These are phyloP conservation scores for Gallinago nigripennis DNA, from an alignment of 2,797 vertebrate species.

Conservation along the genomic window DNA sequence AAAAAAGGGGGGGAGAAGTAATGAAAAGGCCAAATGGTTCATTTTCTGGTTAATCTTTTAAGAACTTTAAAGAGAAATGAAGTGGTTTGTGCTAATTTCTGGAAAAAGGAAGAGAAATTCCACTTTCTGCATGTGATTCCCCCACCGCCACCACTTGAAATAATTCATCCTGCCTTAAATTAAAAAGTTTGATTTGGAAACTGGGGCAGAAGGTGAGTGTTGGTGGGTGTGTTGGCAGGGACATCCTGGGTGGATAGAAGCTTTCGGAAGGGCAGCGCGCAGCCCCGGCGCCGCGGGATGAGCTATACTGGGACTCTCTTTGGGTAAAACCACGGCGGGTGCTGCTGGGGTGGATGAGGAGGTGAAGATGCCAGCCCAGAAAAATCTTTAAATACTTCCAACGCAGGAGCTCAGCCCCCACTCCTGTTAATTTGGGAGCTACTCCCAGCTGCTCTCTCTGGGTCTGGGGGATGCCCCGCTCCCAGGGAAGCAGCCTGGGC, in stretches of 20 bases:
- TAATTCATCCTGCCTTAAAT: constrained; percentile 27
- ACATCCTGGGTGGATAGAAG: not conserved
- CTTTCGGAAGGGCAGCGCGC: not conserved
- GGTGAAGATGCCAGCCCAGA: constrained; percentile 18
- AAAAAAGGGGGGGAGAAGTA: not conserved
- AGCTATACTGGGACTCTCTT: not conserved
- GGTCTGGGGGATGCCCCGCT: not conserved
- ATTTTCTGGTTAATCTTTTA: not conserved
- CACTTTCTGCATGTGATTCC: not conserved
- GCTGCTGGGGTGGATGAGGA: constrained; percentile 44
- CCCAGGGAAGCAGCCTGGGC: not conserved
- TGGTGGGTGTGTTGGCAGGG: constrained; percentile 18
- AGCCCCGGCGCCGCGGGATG: not conserved
- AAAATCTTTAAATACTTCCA: constrained; percentile 33
- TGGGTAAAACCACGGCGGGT: not conserved
- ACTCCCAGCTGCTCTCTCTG: not conserved
- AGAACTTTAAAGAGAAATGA: not conserved
- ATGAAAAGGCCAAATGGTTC: not conserved
- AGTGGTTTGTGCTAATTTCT: not conserved
- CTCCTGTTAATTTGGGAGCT: constrained; percentile 23
- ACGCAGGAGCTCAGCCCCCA: not conserved
- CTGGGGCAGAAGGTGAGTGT: constrained; percentile 10
- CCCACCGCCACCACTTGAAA: not conserved
- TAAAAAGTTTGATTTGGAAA: not conserved
- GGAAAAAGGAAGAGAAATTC: not conserved